Base-by-base conservation (phyloP, 2,888 invertebrate genomes). In the Anoplius nigerrimus region DNA sequence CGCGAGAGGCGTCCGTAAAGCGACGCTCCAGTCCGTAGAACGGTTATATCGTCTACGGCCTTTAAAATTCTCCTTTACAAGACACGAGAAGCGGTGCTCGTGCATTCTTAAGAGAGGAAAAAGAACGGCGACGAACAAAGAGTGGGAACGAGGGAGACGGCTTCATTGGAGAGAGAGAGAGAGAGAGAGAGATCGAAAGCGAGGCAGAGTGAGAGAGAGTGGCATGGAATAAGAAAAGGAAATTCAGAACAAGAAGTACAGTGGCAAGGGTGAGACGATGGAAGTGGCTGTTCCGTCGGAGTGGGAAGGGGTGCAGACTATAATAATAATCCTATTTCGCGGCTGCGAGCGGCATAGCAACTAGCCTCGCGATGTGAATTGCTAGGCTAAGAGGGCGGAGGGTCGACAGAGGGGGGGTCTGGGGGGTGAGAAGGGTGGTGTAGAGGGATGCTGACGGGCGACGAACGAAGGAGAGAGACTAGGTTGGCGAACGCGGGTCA, bases 321-420 rank as follows among this genome's bases (percentile, higher is more conserved):
- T 82, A 85, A 86, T 84, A 84, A 86, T 87, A 87, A 87, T 87
- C 81, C 77, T 80, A 86, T 88, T 87, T 84, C 77, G 80, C 74
- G 80, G 80, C 71, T 82, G 83, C 84, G 85, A 80, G 76, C 76
- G 71, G 86, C 86, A 87, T 86, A 85, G 84, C 82, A 87, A 87
- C 84, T 83, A 84, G 82, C 70, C 72, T 53, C 61, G 72, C 78
- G 78, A 79, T 75, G 81, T 71, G 79, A 83, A 82, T 81, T 82
- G 76, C 80, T 73, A 69, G 76, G 71, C 52, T 59, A 66, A 65
- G 67, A 48, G 69, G 65, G 53, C 57, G 42, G 60, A 58, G 54
- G 56, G 51, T 46, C 57, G 42, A 61, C 48, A 27, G 60, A n/a
- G 18, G 27, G 18, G 16, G 53, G 2, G 57, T 48, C 42, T 20